phyloP scores from a whole-genome alignment of 1,140 invertebrate species.

The Oedothorax gibbosus region DNA sequence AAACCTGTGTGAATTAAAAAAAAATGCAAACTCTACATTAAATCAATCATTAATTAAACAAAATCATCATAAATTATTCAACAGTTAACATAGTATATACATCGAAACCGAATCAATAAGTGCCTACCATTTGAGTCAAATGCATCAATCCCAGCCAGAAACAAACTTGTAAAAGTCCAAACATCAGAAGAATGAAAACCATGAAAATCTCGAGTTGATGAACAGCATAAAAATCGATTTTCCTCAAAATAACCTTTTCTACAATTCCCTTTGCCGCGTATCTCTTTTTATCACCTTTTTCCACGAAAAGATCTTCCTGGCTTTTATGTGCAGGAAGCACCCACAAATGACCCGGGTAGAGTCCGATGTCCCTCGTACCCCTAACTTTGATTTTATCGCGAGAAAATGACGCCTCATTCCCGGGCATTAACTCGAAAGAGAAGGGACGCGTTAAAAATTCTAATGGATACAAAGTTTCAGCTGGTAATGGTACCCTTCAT shows the following conservation, averaged over 20 bases:
- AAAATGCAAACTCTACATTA: no score
- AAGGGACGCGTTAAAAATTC: constrained; percentile 43
- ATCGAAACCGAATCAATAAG: no score
- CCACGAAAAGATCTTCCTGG: background rate
- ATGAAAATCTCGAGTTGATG: constrained; percentile 23
- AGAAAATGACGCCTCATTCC: constrained; percentile 32
- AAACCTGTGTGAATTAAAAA: no score
- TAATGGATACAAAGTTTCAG: constrained; percentile 36
- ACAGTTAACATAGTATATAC: no score
- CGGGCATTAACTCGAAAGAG: constrained; percentile 47
- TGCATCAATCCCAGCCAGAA: no score
- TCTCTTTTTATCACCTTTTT: constrained; percentile 42
- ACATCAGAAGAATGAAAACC: background rate
- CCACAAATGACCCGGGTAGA: constrained; percentile 44
- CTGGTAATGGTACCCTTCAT: constrained; percentile 14
- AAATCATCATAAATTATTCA: no score
- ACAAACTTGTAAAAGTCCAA: no score
- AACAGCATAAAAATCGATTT: constrained; percentile 50
- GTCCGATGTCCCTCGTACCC: constrained; percentile 1
- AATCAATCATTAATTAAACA: no score
- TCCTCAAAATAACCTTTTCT: constrained; percentile 52
- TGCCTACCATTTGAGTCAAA: no score
- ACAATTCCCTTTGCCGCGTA: constrained; percentile 35
- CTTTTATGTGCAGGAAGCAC: constrained; percentile 36
- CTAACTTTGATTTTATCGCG: constrained; percentile 48